Percentiles rank a stretch among this genome's conserved stretches.
Evolutionary conservation across 2,113 vertebrate species (phyloP).

Genomic region (Salvelinus namaycush): DNA sequence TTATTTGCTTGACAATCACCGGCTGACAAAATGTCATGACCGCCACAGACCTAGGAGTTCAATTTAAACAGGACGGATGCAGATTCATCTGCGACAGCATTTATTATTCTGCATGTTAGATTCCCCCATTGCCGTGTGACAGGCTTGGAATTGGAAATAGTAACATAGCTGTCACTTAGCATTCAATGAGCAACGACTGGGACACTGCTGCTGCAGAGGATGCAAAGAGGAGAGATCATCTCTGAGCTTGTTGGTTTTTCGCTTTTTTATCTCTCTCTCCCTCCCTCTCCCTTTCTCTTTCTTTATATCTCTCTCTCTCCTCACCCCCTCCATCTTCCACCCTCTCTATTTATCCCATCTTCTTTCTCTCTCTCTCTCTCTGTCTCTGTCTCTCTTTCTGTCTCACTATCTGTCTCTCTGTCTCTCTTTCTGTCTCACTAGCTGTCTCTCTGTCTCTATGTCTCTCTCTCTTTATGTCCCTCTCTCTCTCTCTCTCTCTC

Average conservation of each 20-base stretch:
- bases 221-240: neutral
- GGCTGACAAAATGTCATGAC: too few species aligned
- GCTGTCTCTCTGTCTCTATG: neutral
- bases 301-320: neutral
- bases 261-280: neutral
- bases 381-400: neutral
- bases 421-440: neutral
- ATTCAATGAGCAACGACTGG: too few species aligned
- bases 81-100: too few species aligned
- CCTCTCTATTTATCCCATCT: neutral
- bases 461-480: neutral
- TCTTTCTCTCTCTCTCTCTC: neutral
- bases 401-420: neutral
- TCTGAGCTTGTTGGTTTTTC: neutral
- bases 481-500: neutral
- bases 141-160: too few species aligned
- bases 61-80: too few species aligned
- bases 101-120: too few species aligned
- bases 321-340: neutral
- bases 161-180: too few species aligned
- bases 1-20: too few species aligned
- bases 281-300: neutral
- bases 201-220: too few species aligned
- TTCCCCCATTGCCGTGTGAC: too few species aligned
- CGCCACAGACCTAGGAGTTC: too few species aligned